phyloP scores from a whole-genome alignment of 2,113 vertebrate genomes.

The Zonotrichia leucophrys region DNA sequence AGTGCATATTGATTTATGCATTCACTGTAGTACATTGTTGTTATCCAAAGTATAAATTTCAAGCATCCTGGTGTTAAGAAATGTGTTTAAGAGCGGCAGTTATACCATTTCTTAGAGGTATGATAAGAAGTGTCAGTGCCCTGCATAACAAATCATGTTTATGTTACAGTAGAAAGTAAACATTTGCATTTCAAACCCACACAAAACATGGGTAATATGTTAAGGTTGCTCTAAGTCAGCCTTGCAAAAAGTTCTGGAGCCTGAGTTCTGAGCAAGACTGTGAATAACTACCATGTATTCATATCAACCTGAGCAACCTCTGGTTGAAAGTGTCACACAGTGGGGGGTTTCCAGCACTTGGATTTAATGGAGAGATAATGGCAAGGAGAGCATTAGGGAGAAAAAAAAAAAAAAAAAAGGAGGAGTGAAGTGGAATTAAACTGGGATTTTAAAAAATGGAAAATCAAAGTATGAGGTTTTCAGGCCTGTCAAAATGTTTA shows the following conservation, averaged over 20 bases:
- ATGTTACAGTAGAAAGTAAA: conserved; percentile 52
- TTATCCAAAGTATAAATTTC: conserved; percentile 38
- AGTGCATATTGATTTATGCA: conserved; percentile 9
- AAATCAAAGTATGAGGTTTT: conserved; percentile 69
- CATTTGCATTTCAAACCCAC: conserved; percentile 61
- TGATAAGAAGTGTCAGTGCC: conserved; percentile 51
- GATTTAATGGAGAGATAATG: conserved; percentile 44
- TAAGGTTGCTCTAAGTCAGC: conserved; percentile 54
- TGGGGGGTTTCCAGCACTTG: background rate
- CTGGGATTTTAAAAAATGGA: conserved; percentile 45
- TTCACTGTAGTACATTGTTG: conserved; percentile 11
- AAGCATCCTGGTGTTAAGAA: conserved; percentile 30
- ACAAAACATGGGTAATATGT: conserved; percentile 51
- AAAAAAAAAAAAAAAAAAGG: background rate
- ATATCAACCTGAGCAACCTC: conserved; percentile 14
- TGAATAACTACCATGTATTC: background rate
- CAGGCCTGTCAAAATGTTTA: conserved; percentile 70
- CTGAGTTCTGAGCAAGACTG: conserved; percentile 8
- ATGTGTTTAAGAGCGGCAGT: conserved; percentile 6
- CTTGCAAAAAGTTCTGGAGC: conserved; percentile 29
- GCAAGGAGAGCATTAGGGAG: background rate
- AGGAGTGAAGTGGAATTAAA: conserved; percentile 53
- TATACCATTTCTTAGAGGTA: conserved; percentile 37
- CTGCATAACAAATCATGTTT: conserved; percentile 59
- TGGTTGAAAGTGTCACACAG: conserved; percentile 27